These are phyloP conservation scores for Scotopteryx bipunctaria DNA, from an alignment of 2,888 invertebrate genomes.

Conservation along the genomic window DNA sequence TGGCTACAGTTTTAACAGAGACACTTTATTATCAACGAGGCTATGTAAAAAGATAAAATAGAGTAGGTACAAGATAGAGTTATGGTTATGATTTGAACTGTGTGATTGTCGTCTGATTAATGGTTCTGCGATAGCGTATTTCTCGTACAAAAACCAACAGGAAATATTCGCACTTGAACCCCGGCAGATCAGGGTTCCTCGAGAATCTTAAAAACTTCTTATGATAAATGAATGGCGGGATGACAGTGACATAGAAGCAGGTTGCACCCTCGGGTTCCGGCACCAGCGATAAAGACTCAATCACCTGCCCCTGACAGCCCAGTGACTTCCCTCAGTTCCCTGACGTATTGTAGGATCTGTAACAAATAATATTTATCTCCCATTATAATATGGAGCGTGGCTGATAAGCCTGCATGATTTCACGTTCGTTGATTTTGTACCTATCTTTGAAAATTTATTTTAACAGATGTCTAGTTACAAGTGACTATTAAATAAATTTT, in stretches of 20 bases:
- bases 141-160: constrained; percentile 3
- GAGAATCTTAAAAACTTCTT: constrained; percentile 46
- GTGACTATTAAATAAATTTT: background rate
- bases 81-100: constrained; percentile 9
- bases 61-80: background rate
- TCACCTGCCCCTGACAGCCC: constrained; percentile 67
- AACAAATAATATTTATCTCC: constrained; percentile 59
- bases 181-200: constrained; percentile 37
- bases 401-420: constrained; percentile 48
- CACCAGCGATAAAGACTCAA: constrained; percentile 66
- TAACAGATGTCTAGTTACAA: background rate
- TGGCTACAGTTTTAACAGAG: constrained; percentile 11
- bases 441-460: constrained; percentile 19
- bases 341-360: constrained; percentile 50
- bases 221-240: constrained; percentile 63
- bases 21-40: constrained; percentile 3
- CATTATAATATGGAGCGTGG: constrained; percentile 56
- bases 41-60: background rate
- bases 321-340: constrained; percentile 49
- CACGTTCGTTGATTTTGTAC: constrained; percentile 23
- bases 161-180: constrained; percentile 26
- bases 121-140: constrained; percentile 12
- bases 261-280: constrained; percentile 59
- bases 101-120: constrained; percentile 20
- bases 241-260: constrained; percentile 58